Evolutionary conservation across 2,113 vertebrate genomes (phyloP).

Genomic region (Caranx melampygus): DNA sequence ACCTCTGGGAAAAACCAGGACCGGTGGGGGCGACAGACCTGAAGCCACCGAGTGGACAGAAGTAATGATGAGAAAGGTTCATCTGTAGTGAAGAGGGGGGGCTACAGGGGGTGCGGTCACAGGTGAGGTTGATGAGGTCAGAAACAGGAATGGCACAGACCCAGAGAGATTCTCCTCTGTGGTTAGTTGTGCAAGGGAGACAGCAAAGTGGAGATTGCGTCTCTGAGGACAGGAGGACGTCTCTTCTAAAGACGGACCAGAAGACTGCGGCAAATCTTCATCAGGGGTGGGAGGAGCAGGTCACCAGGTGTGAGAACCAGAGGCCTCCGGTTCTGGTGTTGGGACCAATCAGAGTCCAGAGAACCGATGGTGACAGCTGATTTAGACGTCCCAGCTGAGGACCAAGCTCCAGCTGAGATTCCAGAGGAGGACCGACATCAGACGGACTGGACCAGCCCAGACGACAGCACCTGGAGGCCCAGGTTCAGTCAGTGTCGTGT

Average conservation of each 20-base stretch:
- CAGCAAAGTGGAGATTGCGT: neutral
- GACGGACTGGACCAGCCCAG: too few species aligned
- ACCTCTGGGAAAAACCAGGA: slow-evolving; percentile 65
- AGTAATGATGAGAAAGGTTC: neutral
- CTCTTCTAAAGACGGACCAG: slow-evolving; percentile 17
- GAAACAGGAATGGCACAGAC: neutral
- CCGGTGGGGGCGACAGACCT: slow-evolving; percentile 19
- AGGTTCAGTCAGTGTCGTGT: neutral
- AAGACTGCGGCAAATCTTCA: slow-evolving; percentile 18
- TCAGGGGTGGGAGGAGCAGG: neutral
- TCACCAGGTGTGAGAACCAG: neutral
- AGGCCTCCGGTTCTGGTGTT: neutral
- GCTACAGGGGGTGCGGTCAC: neutral
- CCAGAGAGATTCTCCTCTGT: slow-evolving; percentile 45
- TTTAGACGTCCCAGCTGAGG: neutral
- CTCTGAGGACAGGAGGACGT: neutral
- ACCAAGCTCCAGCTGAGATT: neutral
- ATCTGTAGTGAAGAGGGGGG: neutral
- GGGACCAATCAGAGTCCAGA: neutral
- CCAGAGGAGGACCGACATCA: neutral
- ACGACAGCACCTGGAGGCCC: neutral
- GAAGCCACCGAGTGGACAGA: neutral
- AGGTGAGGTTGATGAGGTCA: neutral
- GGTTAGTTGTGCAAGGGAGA: slow-evolving; percentile 36
- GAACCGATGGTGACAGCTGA: neutral